A percentile compares a stretch with the other conserved stretches of the same genome.
Evolutionary conservation across 2,113 vertebrate species (phyloP).

Genomic region (Saguinus imperator): DNA sequence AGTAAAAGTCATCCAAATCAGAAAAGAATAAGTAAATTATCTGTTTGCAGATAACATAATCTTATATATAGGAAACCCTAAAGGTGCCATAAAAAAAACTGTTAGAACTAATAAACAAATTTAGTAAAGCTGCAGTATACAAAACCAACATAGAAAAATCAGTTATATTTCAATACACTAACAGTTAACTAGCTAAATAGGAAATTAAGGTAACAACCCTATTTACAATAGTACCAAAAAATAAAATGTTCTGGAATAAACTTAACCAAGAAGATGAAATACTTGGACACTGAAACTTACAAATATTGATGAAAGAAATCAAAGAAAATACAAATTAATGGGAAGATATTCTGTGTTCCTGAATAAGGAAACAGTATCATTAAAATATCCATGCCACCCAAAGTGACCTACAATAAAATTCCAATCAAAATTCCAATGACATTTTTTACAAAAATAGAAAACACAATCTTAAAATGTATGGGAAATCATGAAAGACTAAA

Average conservation of each 20-base stretch:
- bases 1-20: not conserved
- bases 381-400: not conserved
- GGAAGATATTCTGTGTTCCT: not conserved
- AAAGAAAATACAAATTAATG: not conserved
- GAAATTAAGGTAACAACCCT: not conserved
- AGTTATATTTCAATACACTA: not conserved
- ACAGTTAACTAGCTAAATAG: not conserved
- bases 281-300: not conserved
- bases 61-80: not conserved
- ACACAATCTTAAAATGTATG: not conserved
- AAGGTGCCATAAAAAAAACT: not conserved
- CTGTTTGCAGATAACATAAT: not conserved
- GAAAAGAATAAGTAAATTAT: not conserved
- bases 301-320: not conserved
- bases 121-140: not conserved
- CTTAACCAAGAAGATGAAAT: not conserved
- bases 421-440: not conserved
- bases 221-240: not conserved
- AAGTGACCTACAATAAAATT: not conserved
- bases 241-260: not conserved
- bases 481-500: not conserved
- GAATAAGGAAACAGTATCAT: not conserved
- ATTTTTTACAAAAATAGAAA: not conserved
- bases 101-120: not conserved
- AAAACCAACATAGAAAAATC: not conserved